These are phyloP conservation scores for Sorex fumeus DNA, from an alignment of 2,113 vertebrate species.

Conservation along the genomic window DNA sequence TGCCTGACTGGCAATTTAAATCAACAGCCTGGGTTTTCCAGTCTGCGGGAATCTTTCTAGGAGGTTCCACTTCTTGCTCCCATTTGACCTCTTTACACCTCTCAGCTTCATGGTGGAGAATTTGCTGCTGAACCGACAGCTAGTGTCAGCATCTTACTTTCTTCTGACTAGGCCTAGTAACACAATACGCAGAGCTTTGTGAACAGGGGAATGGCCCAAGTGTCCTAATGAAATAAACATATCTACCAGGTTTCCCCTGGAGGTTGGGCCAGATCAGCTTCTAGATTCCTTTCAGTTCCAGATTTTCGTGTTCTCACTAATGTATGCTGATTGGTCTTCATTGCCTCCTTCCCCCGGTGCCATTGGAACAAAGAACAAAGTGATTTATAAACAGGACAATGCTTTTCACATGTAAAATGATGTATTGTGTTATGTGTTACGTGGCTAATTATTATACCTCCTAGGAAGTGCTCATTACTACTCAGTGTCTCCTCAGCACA, in stretches of 20 bases:
- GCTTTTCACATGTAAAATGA: constrained; percentile 18
- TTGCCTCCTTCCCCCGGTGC: not conserved
- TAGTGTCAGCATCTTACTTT: not conserved
- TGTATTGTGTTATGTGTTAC: not conserved
- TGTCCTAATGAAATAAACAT: not conserved
- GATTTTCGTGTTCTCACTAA: not conserved
- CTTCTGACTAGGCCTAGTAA: not conserved
- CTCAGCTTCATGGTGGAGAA: not conserved
- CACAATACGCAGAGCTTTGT: not conserved
- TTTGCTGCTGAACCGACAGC: not conserved
- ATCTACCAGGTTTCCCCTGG: constrained; percentile 24
- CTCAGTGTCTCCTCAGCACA: no score
- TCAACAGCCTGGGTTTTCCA: constrained; percentile 48
- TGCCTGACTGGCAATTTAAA: not conserved
- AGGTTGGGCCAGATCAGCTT: constrained; percentile 8
- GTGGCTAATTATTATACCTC: not conserved
- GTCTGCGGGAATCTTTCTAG: not conserved
- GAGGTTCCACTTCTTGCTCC: not conserved
- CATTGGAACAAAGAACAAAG: not conserved
- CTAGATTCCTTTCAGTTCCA: constrained; percentile 31
- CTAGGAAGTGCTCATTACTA: not conserved
- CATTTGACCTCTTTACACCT: not conserved
- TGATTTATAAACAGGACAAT: not conserved
- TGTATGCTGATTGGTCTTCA: not conserved
- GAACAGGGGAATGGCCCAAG: not conserved